Percentiles rank a stretch among this genome's conserved stretches.
phyloP scores from a whole-genome alignment of 2,797 vertebrate species.

The Pipistrellus nathusii region DNA sequence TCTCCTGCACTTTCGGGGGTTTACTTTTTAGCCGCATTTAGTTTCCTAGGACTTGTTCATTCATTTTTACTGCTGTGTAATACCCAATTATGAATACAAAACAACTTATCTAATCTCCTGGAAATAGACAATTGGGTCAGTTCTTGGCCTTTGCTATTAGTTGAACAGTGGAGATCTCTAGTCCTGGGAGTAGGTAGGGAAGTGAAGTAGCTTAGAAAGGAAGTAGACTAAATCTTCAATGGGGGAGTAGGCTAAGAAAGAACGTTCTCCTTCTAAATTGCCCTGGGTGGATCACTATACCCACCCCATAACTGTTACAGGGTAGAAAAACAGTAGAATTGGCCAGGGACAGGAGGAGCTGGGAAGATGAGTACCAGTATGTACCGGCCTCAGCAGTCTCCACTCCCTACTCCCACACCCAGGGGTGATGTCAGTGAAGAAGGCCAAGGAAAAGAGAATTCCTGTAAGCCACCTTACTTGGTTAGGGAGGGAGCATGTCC shows the following conservation, averaged over 20 bases:
- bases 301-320: not conserved
- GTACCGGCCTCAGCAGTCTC: not conserved
- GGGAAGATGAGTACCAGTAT: not conserved
- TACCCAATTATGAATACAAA: not conserved
- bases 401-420: not conserved
- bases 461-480: not conserved
- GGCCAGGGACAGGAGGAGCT: not conserved
- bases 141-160: not conserved
- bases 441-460: not conserved
- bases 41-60: not conserved
- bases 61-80: not conserved
- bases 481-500: not conserved
- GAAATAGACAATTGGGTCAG: not conserved
- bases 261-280: not conserved
- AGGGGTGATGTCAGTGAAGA: not conserved
- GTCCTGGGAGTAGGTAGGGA: not conserved
- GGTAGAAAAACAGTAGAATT: not conserved
- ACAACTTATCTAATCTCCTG: not conserved
- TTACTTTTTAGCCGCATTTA: not conserved
- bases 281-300: not conserved
- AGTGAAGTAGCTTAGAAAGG: not conserved
- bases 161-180: not conserved
- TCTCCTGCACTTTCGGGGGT: not conserved
- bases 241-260: not conserved
- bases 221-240: not conserved